Conservation (phyloP, 2,113 vertebrate species). For the Mesitornis unicolor region DNA sequence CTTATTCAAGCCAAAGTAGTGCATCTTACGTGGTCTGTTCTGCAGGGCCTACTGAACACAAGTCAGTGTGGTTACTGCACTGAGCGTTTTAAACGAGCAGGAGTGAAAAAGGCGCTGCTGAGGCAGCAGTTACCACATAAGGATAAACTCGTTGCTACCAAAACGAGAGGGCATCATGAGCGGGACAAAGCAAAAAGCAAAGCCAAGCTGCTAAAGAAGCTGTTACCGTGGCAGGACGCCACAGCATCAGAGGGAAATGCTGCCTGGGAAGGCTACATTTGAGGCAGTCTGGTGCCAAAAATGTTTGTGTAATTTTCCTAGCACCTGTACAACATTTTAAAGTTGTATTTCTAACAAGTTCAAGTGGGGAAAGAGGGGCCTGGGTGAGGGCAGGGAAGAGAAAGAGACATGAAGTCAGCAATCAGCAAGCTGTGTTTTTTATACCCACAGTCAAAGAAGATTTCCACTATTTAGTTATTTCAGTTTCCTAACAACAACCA, state of each 20-base stretch:
- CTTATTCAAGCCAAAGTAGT: neutral
- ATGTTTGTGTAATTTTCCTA: neutral
- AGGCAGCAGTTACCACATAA: neutral
- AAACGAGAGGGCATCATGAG: neutral
- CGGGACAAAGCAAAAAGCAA: neutral
- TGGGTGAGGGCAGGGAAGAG: neutral
- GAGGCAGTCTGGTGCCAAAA: neutral
- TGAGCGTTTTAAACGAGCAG: neutral
- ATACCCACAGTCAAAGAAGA: neutral
- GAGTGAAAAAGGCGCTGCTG: neutral
- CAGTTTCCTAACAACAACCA: neutral
- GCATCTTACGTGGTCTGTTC: neutral
- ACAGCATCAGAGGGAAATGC: neutral
- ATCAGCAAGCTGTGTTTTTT: neutral
- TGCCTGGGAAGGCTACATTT: no score
- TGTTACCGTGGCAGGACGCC: accelerated
- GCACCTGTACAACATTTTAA: neutral
- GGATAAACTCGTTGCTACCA: neutral
- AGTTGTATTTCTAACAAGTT: neutral
- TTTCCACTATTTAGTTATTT: neutral
- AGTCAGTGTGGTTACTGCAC: neutral
- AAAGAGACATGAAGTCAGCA: neutral
- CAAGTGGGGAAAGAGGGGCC: no score
- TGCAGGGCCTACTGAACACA: neutral
- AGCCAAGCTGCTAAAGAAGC: neutral